A percentile compares a stretch with the other conserved stretches of the same genome.
Evolutionary conservation across 2,888 invertebrate species (phyloP).

Genomic region (Ecdyonurus torrentis): DNA sequence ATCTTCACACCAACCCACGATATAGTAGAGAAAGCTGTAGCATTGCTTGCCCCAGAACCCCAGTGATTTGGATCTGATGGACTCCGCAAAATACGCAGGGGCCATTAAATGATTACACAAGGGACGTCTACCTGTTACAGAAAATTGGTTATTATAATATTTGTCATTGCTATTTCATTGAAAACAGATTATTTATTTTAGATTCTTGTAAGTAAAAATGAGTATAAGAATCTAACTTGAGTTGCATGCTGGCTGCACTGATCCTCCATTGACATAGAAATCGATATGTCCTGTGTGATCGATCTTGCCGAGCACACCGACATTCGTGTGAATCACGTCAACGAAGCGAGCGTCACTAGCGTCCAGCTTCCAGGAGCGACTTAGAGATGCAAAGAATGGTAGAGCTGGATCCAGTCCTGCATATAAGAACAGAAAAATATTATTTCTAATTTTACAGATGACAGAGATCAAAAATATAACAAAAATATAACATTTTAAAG

Average conservation of each 20-base stretch:
- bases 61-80: conserved; percentile 11
- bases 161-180: too few species aligned
- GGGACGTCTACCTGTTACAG: conserved; percentile 10
- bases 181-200: too few species aligned
- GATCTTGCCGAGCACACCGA: conserved; percentile 46
- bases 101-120: conserved; percentile 13
- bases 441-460: too few species aligned
- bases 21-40: conserved; percentile 10
- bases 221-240: conserved; percentile 20
- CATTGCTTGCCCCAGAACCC: conserved; percentile 12
- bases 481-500: too few species aligned
- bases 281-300: conserved; percentile 50
- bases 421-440: too few species aligned
- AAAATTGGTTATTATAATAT: too few species aligned
- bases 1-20: conserved; percentile 13
- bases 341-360: conserved; percentile 46
- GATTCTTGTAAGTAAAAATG: too few species aligned
- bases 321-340: conserved; percentile 55
- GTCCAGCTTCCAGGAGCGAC: conserved; percentile 36
- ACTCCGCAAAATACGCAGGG: conserved; percentile 15
- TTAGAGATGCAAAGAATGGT: conserved; percentile 39
- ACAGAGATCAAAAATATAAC: too few species aligned
- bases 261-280: conserved; percentile 55
- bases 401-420: conserved; percentile 47
- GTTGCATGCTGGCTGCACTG: conserved; percentile 47